Evolutionary conservation across 2,797 vertebrate genomes (phyloP).

Genomic region (Coregonus ussuriensis): DNA sequence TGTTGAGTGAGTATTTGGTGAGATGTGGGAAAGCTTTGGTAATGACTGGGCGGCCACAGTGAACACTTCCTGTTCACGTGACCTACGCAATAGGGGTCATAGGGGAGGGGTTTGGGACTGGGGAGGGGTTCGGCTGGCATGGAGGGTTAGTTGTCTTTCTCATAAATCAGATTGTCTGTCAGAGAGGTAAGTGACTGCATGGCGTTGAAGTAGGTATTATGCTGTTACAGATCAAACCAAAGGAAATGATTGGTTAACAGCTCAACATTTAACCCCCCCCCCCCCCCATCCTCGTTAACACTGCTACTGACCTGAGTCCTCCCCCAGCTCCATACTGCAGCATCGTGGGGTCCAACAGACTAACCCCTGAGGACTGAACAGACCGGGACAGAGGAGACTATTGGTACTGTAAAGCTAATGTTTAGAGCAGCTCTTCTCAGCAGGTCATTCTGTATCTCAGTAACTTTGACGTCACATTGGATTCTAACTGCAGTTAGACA

Average conservation of each 20-base stretch:
- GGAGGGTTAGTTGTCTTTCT: slow-evolving; percentile 20
- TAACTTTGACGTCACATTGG: not conserved
- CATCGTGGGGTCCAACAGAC: slow-evolving; percentile 44
- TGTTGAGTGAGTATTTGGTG: slow-evolving; percentile 67
- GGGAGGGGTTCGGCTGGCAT: slow-evolving; percentile 19
- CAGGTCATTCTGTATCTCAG: not conserved
- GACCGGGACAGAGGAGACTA: not conserved
- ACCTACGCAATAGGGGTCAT: not conserved
- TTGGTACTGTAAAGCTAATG: too few relatives aligned
- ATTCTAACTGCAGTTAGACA: too few relatives aligned
- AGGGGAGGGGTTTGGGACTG: not conserved
- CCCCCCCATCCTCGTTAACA: slow-evolving; percentile 34
- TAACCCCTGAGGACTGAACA: slow-evolving; percentile 40
- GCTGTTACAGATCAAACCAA: not conserved
- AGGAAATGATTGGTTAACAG: slow-evolving; percentile 24
- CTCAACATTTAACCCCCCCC: slow-evolving; percentile 22
- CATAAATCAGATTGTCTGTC: slow-evolving; percentile 20
- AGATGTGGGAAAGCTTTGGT: not conserved
- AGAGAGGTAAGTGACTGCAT: slow-evolving; percentile 72
- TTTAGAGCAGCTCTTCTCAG: too few relatives aligned
- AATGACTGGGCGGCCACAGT: not conserved
- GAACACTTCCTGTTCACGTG: not conserved
- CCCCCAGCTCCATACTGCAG: slow-evolving; percentile 46
- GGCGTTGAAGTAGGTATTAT: slow-evolving; percentile 37
- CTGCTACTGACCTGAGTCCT: slow-evolving; percentile 37